Evolutionary conservation across 1,140 invertebrate species (phyloP).

Genomic region (Campoletis sonorensis): DNA sequence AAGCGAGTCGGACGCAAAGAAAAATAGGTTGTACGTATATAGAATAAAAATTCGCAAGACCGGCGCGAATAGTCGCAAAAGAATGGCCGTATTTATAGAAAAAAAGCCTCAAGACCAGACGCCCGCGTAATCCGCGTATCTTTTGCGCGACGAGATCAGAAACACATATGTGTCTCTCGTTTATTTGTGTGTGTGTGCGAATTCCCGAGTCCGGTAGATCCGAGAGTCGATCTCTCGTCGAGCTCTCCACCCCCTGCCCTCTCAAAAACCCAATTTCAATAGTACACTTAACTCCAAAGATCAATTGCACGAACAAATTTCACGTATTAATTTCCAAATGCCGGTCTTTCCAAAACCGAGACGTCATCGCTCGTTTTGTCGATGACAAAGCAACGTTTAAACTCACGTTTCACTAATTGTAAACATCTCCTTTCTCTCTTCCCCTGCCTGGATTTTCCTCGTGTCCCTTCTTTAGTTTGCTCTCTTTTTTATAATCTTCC

Average conservation of each 20-base stretch:
- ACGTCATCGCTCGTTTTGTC: background rate
- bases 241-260: too few species aligned
- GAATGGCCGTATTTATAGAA: constrained; percentile 41
- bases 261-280: too few species aligned
- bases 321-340: background rate
- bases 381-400: background rate
- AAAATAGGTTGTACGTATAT: background rate
- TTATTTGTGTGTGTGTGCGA: too few species aligned
- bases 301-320: background rate
- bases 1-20: too few species aligned
- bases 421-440: too few species aligned
- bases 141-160: too few species aligned
- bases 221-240: too few species aligned
- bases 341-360: background rate
- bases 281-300: background rate
- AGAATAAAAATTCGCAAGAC: background rate
- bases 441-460: too few species aligned
- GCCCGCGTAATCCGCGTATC: background rate
- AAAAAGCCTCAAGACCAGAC: constrained; percentile 40
- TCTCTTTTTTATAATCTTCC: too few species aligned
- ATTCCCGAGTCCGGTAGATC: too few species aligned
- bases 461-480: too few species aligned
- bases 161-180: too few species aligned
- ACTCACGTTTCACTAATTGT: background rate
- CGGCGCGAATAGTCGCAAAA: background rate